Percentiles rank a stretch among this genome's conserved stretches.
Evolutionary conservation across 2,113 vertebrate species (phyloP).

Genomic region (Microcebus lehilahytsara): DNA sequence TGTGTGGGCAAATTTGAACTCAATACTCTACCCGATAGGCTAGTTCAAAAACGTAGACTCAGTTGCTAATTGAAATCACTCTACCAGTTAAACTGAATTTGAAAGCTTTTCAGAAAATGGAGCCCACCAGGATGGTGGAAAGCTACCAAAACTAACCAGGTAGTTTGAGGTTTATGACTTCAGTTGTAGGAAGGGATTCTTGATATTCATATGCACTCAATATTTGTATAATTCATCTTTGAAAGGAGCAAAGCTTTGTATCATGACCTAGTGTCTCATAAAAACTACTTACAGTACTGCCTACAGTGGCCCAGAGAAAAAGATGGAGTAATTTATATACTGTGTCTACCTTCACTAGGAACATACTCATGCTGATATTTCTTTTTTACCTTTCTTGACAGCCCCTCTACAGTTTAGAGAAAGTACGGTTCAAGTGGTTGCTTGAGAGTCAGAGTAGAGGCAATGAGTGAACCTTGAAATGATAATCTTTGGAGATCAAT

Average conservation of each 20-base stretch:
- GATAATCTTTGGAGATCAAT: neutral
- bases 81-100: neutral
- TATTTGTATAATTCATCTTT: neutral
- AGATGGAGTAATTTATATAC: neutral
- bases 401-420: neutral
- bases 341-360: neutral
- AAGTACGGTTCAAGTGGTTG: neutral
- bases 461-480: neutral
- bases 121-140: neutral
- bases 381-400: neutral
- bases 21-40: neutral
- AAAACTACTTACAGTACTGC: neutral
- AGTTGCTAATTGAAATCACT: constrained; percentile 6
- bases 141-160: neutral
- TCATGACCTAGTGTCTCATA: neutral
- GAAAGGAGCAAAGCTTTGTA: neutral
- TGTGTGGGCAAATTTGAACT: neutral
- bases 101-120: neutral
- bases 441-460: neutral
- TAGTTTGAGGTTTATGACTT: neutral
- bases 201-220: neutral
- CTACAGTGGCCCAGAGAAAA: neutral
- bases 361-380: neutral
- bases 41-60: neutral
- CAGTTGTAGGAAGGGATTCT: neutral